These are phyloP conservation scores for Oryzias woworae DNA, from an alignment of 2,113 vertebrate species.

Conservation along the genomic window DNA sequence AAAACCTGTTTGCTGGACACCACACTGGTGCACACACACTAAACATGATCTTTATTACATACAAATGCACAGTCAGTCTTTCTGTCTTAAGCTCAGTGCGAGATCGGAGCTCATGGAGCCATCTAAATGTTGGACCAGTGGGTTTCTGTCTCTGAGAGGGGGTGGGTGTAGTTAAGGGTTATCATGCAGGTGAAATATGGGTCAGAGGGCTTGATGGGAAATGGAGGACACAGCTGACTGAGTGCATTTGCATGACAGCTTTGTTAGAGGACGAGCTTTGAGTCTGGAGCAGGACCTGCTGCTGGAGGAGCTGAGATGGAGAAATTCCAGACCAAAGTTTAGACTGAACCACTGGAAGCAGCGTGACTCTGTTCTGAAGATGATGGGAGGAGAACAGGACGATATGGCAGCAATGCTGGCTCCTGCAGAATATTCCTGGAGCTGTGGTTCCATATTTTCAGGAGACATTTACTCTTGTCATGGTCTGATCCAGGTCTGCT, in stretches of 20 bases:
- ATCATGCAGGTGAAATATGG: constrained; percentile 38
- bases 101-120: background rate
- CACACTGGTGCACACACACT: too few relatives aligned
- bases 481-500: too few relatives aligned
- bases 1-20: background rate
- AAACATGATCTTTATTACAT: too few relatives aligned
- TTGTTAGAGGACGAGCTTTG: constrained; percentile 13
- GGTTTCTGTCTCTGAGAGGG: constrained; percentile 12
- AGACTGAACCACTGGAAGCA: background rate
- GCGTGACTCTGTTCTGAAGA: background rate
- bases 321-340: background rate
- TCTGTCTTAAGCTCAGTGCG: background rate
- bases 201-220: constrained; percentile 19
- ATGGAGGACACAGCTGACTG: constrained; percentile 43
- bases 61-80: too few relatives aligned
- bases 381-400: too few relatives aligned
- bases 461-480: too few relatives aligned
- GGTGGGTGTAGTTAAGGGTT: constrained; percentile 10
- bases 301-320: too few relatives aligned
- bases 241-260: constrained; percentile 40
- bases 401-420: background rate
- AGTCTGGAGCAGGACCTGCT: background rate
- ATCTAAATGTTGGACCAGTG: background rate
- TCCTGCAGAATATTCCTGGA: background rate
- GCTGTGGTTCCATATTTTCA: too few relatives aligned